Evolutionary conservation across 2,797 vertebrate genomes (phyloP), one percentile per base, ranked within the genome.

Genomic region (Carapus acus): DNA sequence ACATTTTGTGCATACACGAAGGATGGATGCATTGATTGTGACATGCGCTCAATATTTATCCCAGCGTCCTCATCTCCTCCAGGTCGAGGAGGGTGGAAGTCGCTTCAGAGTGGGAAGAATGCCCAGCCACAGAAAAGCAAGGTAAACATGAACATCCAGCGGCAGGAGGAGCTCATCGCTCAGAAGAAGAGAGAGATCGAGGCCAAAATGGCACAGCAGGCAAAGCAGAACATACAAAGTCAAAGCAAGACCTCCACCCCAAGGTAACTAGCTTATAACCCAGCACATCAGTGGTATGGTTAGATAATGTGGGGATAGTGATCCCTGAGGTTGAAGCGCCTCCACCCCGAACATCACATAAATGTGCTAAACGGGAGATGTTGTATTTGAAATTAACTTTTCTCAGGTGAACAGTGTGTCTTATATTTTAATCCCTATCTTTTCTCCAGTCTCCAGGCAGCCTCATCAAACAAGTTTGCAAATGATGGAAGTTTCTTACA

Each of bases 401-500:
- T 36, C 43, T n/a, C n/a, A n/a, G n/a, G 11, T n/a, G n/a, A 36
- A 15, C 14, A 36, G 2, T 15, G 7, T 36, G 11, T 3, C 13
- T 17, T 54, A 1, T 6, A 20, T 48, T 58, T 7, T 71, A 13
- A 49, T 69, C 51, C 65, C 50, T 58, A 76, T 82, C 62, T 83
- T 84, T 18, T 79, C 70, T 11, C 84, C 11, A 79, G 82, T 7
- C 45, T 74, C 6, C 85, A 90, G 33, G 85, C 49, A 1, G 67
- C 87, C 36, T 83, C 87, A 1, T 88, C 87, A 0, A 99, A 99
- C 82, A 98, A 97, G 78, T 99, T 97, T 77, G 89, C 84, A 63
- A 99, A 99, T 0, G 96, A 99, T 8, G 96, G 96, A 53, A 99
- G 96, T 69, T 99, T 99, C 76, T 85, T 99, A 50, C 96, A 99